A percentile compares a stretch with the other conserved stretches of the same genome.
These are phyloP conservation scores for Notarius lentiginosus DNA, from an alignment of 2,113 vertebrate genomes.

Conservation along the genomic window DNA sequence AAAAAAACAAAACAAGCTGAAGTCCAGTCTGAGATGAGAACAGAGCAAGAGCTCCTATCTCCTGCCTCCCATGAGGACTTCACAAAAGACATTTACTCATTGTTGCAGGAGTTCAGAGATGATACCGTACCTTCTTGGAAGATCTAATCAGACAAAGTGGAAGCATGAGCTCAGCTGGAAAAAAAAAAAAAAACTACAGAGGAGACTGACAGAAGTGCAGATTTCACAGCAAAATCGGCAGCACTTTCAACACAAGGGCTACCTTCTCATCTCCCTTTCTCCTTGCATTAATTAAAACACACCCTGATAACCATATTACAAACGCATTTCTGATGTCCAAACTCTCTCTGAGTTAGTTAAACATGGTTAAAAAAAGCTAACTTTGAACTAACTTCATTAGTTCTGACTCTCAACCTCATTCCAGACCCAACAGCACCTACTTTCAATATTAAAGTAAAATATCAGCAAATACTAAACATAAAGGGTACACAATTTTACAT, in stretches of 20 bases:
- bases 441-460: neutral
- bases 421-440: neutral
- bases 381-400: slow-evolving; percentile 31
- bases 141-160: slow-evolving; percentile 41
- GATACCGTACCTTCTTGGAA: slow-evolving; percentile 42
- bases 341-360: slow-evolving; percentile 1
- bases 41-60: slow-evolving; percentile 40
- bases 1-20: slow-evolving; percentile 13
- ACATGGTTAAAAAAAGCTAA: neutral
- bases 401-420: slow-evolving; percentile 23
- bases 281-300: slow-evolving; percentile 32
- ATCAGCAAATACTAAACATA: neutral
- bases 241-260: neutral
- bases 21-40: slow-evolving; percentile 30
- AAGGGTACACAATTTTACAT: neutral
- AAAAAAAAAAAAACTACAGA: slow-evolving; percentile 18
- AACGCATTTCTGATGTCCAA: slow-evolving; percentile 23
- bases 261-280: neutral
- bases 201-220: neutral
- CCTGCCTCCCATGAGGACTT: slow-evolving; percentile 42
- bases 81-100: slow-evolving; percentile 47
- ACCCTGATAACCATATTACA: slow-evolving; percentile 35
- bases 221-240: neutral
- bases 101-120: slow-evolving; percentile 22
- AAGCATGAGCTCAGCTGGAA: neutral